Evolutionary conservation across 2,888 invertebrate species (phyloP), one percentile per base, ranked within the genome.

Genomic region (Boloria selene): DNA sequence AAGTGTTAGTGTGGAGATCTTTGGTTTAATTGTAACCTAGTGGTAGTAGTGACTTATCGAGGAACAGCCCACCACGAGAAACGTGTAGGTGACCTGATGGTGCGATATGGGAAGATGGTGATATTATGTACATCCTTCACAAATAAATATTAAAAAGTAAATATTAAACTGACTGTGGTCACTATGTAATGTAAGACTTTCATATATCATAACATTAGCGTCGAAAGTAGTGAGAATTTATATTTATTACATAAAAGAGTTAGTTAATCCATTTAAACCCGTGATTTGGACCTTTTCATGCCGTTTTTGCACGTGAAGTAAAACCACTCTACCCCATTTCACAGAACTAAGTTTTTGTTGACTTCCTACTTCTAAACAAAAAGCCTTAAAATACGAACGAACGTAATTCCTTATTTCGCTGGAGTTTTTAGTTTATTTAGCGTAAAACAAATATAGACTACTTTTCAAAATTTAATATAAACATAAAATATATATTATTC

Each of bases 211-310:
- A 7, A 52, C 31, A 16, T 13, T 13, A 16, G 16, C 26, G 53
- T 16, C 53, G 31, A 7, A 31, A 31, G 31, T 31, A 38, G n/a
- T 16, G 10, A 18, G 26, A n/a, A 22, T 38, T 31, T 16, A 45
- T 16, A 56, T 56, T 22, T 56, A 56, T 22, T 26, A 26, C n/a
- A 22, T 44, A 56, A 56, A 44, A 44, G 44, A 56, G 18, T 22
- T 18, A 56, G 22, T 75, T 72, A 62, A 72, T 73, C 75, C 77
- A 86, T 87, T 87, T 86, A 44, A 61, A n/a, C 45, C 56, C 16
- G 18, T 22, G 44, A 10, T 63, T 63, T 50, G 55, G 51, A 58
- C 51, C 64, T 65, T 68, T 68, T 65, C 61, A 61, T 51, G 47
- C 47, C 47, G 68, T 58, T 67, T 64, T 67, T 68, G 64, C 61